Percentiles rank a stretch among this genome's conserved stretches.
phyloP scores from a whole-genome alignment of 2,888 invertebrate genomes.

The Pollenia angustigena region DNA sequence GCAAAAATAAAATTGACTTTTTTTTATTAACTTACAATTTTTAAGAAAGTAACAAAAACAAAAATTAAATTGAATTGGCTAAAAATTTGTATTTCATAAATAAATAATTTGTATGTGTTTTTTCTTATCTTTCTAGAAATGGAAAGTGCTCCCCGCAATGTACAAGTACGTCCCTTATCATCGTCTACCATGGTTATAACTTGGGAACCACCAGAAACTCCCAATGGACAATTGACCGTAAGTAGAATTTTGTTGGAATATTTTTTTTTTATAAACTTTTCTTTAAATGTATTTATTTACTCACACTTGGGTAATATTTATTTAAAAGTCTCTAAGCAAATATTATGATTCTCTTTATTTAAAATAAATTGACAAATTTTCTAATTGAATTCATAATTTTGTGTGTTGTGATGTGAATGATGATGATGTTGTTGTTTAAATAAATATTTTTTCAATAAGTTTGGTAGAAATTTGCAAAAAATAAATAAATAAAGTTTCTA shows the following conservation, averaged over 20 bases:
- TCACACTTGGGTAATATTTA: background rate
- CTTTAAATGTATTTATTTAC: constrained; percentile 27
- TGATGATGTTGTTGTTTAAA: background rate
- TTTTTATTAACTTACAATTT: background rate
- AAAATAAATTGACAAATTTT: constrained; percentile 25
- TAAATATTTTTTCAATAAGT: constrained; percentile 32
- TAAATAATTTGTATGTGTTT: background rate
- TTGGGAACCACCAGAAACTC: constrained; percentile 99
- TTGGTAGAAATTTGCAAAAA: constrained; percentile 16
- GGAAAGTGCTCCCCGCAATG: constrained; percentile 96
- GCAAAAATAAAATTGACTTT: background rate
- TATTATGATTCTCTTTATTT: constrained; percentile 11
- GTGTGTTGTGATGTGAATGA: constrained; percentile 5
- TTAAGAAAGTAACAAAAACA: constrained; percentile 2
- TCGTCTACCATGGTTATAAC: constrained; percentile 98
- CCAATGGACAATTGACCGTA: constrained; percentile 98
- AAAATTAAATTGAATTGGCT: background rate
- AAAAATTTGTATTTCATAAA: background rate
- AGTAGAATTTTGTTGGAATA: constrained; percentile 81
- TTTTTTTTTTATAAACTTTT: background rate
- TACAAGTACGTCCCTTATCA: constrained; percentile 96
- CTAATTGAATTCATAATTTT: background rate
- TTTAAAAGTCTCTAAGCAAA: constrained; percentile 22
- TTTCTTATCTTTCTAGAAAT: constrained; percentile 88
- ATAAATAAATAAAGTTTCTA: constrained; percentile 16